These are phyloP conservation scores for Eublepharis macularius DNA, from an alignment of 2,113 vertebrate genomes.

Conservation along the genomic window DNA sequence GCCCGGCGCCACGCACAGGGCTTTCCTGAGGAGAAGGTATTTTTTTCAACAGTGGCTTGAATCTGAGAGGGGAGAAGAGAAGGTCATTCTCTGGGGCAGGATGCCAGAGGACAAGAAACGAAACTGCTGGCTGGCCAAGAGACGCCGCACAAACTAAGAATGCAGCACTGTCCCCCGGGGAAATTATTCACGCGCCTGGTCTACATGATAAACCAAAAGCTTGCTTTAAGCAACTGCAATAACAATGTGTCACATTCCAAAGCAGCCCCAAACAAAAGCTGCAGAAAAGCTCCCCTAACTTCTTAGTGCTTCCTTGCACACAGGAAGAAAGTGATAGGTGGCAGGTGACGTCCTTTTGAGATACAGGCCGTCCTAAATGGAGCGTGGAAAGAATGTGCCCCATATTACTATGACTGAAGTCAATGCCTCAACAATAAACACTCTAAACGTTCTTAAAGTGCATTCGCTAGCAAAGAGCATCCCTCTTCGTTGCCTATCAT, in stretches of 20 bases:
- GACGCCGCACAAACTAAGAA: constrained; percentile 73
- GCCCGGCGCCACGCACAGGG: constrained; percentile 69
- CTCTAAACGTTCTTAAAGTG: too few species aligned
- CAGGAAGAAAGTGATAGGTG: constrained; percentile 56
- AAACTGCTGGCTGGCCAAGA: constrained; percentile 68
- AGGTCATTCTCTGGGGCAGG: constrained; percentile 79
- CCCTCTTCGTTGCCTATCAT: too few species aligned
- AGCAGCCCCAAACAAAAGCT: constrained; percentile 70
- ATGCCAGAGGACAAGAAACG: constrained; percentile 74
- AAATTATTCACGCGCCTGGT: constrained; percentile 76
- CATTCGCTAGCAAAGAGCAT: too few species aligned
- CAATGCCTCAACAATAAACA: not conserved
- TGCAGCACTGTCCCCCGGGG: constrained; percentile 67
- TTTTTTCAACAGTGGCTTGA: constrained; percentile 69
- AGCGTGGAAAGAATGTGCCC: not conserved
- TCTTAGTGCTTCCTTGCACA: constrained; percentile 53
- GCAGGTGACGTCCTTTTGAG: constrained; percentile 19
- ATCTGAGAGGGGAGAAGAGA: constrained; percentile 63
- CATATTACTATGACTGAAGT: not conserved
- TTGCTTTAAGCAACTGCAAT: constrained; percentile 64
- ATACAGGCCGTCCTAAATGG: accelerated
- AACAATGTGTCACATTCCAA: constrained; percentile 80
- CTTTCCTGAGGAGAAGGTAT: constrained; percentile 75
- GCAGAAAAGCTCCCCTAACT: constrained; percentile 42
- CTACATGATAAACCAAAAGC: constrained; percentile 75